A percentile compares a stretch with the other conserved stretches of the same genome.
Evolutionary conservation across 2,113 vertebrate species (phyloP).

Genomic region (Polyodon spathula): DNA sequence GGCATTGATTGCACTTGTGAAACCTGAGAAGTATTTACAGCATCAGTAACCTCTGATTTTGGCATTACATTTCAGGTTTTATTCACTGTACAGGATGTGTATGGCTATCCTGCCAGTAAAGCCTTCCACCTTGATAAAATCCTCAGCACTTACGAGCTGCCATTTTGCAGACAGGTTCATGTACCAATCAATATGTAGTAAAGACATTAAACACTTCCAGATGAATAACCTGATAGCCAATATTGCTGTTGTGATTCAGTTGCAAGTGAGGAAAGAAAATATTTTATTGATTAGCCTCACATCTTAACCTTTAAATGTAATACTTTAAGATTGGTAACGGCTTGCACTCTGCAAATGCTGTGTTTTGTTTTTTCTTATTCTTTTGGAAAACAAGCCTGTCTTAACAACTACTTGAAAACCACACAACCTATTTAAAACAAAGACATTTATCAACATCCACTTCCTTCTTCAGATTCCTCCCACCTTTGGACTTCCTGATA

Average conservation of each 20-base stretch:
- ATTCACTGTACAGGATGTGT: neutral
- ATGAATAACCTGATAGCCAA: constrained; percentile 11
- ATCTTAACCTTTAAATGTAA: constrained; percentile 4
- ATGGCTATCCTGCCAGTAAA: neutral
- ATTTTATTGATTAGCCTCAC: neutral
- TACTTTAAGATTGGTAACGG: neutral
- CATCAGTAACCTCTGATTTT: too few species aligned
- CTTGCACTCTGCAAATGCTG: neutral
- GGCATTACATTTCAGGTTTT: too few species aligned
- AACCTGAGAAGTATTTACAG: too few species aligned
- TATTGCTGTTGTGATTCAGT: constrained; percentile 5
- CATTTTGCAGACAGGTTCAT: constrained; percentile 6
- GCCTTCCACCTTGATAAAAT: constrained; percentile 5
- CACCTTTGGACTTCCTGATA: too few species aligned
- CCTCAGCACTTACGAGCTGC: neutral
- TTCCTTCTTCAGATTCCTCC: too few species aligned
- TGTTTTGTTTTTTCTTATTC: neutral
- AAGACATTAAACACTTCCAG: constrained; percentile 8
- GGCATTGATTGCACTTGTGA: too few species aligned
- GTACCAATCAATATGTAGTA: constrained; percentile 3
- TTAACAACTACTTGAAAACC: too few species aligned
- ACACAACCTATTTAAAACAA: too few species aligned
- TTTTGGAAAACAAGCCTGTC: too few species aligned
- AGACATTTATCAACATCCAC: too few species aligned
- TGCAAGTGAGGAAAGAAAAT: constrained; percentile 5